Evolutionary conservation across 2,797 vertebrate species (phyloP).

Genomic region (Amphiprion clarkii): DNA sequence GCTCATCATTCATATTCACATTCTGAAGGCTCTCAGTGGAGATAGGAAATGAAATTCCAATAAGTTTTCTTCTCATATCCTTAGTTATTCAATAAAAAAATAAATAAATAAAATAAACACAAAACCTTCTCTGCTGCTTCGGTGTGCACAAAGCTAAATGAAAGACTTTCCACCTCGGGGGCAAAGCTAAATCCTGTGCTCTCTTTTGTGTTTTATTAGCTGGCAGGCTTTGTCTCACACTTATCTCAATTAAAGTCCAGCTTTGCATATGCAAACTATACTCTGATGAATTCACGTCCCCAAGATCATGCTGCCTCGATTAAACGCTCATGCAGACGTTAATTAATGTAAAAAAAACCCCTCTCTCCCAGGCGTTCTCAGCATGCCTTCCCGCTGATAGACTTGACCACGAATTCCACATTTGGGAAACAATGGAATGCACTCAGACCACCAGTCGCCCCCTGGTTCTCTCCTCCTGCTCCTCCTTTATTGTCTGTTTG

Average conservation of each 20-base stretch:
- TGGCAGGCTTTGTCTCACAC: not conserved
- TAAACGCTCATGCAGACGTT: slow-evolving; percentile 29
- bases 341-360: slow-evolving; percentile 23
- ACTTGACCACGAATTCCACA: slow-evolving; percentile 46
- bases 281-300: slow-evolving; percentile 23
- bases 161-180: slow-evolving; percentile 15
- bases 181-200: slow-evolving; percentile 29
- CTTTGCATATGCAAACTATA: slow-evolving; percentile 24
- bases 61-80: slow-evolving; percentile 14
- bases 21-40: slow-evolving; percentile 33
- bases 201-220: slow-evolving; percentile 19
- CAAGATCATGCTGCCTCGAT: slow-evolving; percentile 23
- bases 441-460: slow-evolving; percentile 35
- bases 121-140: slow-evolving; percentile 9
- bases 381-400: slow-evolving; percentile 10
- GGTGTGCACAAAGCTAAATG: slow-evolving; percentile 21
- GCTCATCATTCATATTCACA: slow-evolving; percentile 61
- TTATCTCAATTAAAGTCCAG: slow-evolving; percentile 34
- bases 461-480: not conserved
- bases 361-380: slow-evolving; percentile 14
- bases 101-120: slow-evolving; percentile 12
- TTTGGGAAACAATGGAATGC: slow-evolving; percentile 44
- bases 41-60: slow-evolving; percentile 46
- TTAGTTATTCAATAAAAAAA: slow-evolving; percentile 21
- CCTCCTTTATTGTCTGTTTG: slow-evolving; percentile 48